Evolutionary conservation across 2,888 invertebrate species (phyloP), one percentile per base, ranked within the genome.

Genomic region (Heliconius cydno): DNA sequence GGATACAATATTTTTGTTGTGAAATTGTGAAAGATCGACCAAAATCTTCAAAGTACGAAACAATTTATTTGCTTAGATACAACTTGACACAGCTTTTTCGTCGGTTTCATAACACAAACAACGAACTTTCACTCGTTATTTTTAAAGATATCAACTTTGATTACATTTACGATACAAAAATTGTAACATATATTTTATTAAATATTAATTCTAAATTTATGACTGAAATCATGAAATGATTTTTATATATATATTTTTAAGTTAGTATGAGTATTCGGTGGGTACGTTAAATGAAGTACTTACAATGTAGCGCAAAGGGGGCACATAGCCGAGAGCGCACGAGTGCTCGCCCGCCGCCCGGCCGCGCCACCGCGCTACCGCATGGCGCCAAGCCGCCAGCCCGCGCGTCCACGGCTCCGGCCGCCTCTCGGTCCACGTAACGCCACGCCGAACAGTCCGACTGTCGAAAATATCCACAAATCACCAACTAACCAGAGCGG

Each of bases 281-380:
- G 25, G 52, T 34, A 46, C 46, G 12, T 41, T 81, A 74, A 22
- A 76, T 63, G 82, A 79, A 80, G 79, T 92, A 94, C 94, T 95
- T 86, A 94, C 95, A 93, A 90, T 92, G 93, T 92, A 93, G 93
- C 93, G 94, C 93, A 92, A 92, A 89, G 92, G 92, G 92, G 95
- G 95, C 95, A 93, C 95, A 95, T 95, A 92, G 94, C 94, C 94
- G 93, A 93, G 92, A 91, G 94, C 94, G 94, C 88, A 91, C 91
- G 92, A 91, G 90, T 87, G 88, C 84, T 87, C 90, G 92, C 90
- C 90, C 92, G 92, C 90, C 92, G 91, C 90, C 87, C 92, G 93
- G 93, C 93, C 90, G 91, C 92, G 90, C 90, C 92, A 88, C 90
- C 91, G 90, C 91, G 92, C 92, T 92, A 92, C 92, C 86, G 87